Conservation (phyloP, 2,113 vertebrate species). For the Phyllostomus discolor region DNA sequence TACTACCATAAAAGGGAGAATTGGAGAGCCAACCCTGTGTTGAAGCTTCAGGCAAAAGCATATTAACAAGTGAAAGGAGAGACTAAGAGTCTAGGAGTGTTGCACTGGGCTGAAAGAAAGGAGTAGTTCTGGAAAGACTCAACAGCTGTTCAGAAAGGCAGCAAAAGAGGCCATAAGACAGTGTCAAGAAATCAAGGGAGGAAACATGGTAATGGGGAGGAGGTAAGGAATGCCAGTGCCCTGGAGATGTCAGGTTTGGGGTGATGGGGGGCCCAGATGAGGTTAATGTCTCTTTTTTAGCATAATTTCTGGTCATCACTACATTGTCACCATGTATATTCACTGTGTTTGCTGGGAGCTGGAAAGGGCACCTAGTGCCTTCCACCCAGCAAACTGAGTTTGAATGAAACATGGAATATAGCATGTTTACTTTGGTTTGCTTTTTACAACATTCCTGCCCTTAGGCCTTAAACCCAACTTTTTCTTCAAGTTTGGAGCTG, state of each 20-base stretch:
- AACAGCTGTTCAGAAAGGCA: neutral
- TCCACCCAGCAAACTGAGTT: neutral
- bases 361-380: neutral
- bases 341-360: neutral
- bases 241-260: neutral
- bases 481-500: neutral
- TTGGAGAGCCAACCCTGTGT: neutral
- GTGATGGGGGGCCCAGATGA: neutral
- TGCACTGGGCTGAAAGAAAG: too few relatives aligned
- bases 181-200: neutral
- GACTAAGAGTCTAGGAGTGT: neutral
- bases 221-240: neutral
- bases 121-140: neutral
- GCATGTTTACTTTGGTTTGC: neutral
- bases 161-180: neutral
- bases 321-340: neutral
- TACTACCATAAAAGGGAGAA: neutral
- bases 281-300: neutral
- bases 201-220: neutral
- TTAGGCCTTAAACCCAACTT: neutral
- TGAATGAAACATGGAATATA: neutral
- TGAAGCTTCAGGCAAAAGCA: too few relatives aligned
- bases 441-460: neutral
- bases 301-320: neutral
- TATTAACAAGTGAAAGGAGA: too few relatives aligned